Base-by-base conservation (phyloP, 2,888 invertebrate species). In the Rhingia rostrata region DNA sequence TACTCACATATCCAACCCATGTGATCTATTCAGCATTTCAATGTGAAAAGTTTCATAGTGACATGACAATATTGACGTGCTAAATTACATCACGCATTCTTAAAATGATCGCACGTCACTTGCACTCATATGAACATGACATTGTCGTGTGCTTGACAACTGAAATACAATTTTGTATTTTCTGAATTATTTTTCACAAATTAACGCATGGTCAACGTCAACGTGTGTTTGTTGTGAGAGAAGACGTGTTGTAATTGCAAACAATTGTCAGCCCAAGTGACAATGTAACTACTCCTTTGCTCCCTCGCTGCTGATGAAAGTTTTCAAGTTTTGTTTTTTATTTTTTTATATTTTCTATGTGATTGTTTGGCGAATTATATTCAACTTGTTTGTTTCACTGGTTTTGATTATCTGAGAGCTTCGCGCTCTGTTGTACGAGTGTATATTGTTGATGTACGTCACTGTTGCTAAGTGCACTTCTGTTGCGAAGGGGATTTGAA, bases 241-340 rank as follows among this genome's bases (percentile, higher is more conserved):
- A 66, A 56, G 82, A 83, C 82, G 82, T 78, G 82, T 83, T 78
- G 72, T 73, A 83, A 82, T 77, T 78, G 67, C 77, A 61, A 83
- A 45, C 72, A 83, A 83, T 83, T 73, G 78, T 67, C 82, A 72
- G 67, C 49, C 49, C 39, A 30, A 72, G 49, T 77, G 82, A 72
- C 69, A 82, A 72, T 82, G 61, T 22, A 22, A 1, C 22, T 22
- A 22, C 70, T 45, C 70, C 12, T 22, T 35, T 30, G 35, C 61
- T 30, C 53, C 66, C 53, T 63, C 33, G 61, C 54, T 61, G 66
- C 72, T 82, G 72, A 73, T 43, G 45, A 82, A 58, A 54, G 61
- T 77, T 75, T 66, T 12, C 35, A 37, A 32, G 12, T 22, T 49
- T 22, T n/a, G n/a, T 58, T 47, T 53, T 51, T 9, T 66, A 9